Base-by-base conservation (phyloP, 2,888 invertebrate genomes). In the Harpalus rubripes region DNA sequence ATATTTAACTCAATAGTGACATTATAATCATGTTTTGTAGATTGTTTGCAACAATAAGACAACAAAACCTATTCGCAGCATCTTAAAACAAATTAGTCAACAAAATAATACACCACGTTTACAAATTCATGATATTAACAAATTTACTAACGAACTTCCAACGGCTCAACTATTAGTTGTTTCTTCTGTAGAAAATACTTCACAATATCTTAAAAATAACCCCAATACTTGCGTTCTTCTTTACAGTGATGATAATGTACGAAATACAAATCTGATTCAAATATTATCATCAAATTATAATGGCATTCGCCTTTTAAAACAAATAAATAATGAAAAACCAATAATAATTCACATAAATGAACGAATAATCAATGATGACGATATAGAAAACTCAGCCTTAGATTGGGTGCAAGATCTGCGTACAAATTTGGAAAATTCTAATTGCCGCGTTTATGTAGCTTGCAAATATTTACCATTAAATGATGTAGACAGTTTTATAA, bases 401-500 rank as follows among this genome's bases (percentile, higher is more conserved):
- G 39, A 12, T 16, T 80, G 80, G 80, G 80, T 80, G n/a, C 18
- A 8, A 10, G 18, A 80, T 59, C 41, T 80, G 12, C 39, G 61
- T 7, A n/a, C 41, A 10, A 16, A 12, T 39, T 63, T 80, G 63
- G 15, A 16, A 3, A 15, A 80, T n/a, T 41, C 41, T 1, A 22
- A 32, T 10, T 1, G 16, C 32, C 59, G 61, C 6, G 78, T 80
- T 52, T 85, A 85, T 84, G 72, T 85, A 26, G 85, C 81, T 61
- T 76, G 39, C 83, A 58, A 65, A 82, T 32, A 81, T 68, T 80
- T 79, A 74, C 86, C 65, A 4, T n/a, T 3, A 4, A 39, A 41
- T 61, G 39, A 84, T 58, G 32, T 85, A 68, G 78, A 86, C 39
- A 44, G 84, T 78, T 85, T 85, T 85, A 8, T 86, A 63, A 63